Conservation (phyloP, 1,140 invertebrate genomes). For the Diorhabda sublineata region DNA sequence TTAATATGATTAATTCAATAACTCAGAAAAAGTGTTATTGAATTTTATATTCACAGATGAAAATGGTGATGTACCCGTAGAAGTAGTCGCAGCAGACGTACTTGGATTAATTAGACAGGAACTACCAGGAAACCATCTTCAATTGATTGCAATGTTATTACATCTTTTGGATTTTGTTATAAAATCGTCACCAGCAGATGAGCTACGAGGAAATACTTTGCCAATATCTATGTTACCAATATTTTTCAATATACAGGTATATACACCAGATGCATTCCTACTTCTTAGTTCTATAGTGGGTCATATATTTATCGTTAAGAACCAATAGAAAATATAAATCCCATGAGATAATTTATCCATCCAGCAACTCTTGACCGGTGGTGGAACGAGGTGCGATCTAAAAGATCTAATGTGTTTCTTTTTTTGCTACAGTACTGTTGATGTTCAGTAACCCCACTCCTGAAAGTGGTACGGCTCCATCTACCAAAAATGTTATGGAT, state of each 20-base stretch:
- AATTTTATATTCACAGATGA: constrained; percentile 24
- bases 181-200: constrained; percentile 47
- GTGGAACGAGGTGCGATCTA: too few species aligned
- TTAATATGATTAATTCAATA: too few species aligned
- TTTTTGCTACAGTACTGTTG: too few species aligned
- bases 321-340: neutral
- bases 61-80: constrained; percentile 42
- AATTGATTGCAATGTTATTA: constrained; percentile 44
- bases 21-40: too few species aligned
- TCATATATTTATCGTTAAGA: neutral
- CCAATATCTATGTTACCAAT: constrained; percentile 49
- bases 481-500: too few species aligned
- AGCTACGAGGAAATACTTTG: constrained; percentile 48
- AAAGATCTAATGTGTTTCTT: too few species aligned
- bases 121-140: constrained; percentile 45
- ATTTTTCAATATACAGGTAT: constrained; percentile 47
- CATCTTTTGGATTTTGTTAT: constrained; percentile 47
- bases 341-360: too few species aligned
- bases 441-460: too few species aligned
- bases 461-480: too few species aligned
- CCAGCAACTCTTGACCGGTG: too few species aligned
- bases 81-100: constrained; percentile 48
- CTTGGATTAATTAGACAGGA: constrained; percentile 49
- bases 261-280: too few species aligned
- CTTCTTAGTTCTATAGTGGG: constrained; percentile 1